A percentile compares a stretch with the other conserved stretches of the same genome.
Conservation (phyloP, 2,113 vertebrate species). For the Coregonus clupeaformis region DNA sequence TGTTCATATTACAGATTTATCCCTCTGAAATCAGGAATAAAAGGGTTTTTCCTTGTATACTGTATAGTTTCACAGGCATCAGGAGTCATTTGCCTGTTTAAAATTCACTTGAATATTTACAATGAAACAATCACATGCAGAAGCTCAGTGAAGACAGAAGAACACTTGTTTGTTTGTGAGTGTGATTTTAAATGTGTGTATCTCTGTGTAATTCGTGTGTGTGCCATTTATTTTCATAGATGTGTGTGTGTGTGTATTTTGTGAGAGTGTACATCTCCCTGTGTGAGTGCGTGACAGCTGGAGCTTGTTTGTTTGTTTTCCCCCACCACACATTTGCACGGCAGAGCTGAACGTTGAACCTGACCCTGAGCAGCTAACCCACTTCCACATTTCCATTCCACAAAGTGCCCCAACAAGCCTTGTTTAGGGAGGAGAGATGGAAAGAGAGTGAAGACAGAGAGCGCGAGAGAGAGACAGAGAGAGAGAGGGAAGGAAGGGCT, state of each 20-base stretch:
- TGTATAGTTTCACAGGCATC: neutral
- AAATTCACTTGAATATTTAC: conserved; percentile 60
- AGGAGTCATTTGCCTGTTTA: neutral
- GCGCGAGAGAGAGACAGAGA: conserved; percentile 11
- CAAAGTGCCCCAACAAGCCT: neutral
- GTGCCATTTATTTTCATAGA: neutral
- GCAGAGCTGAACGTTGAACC: conserved; percentile 49
- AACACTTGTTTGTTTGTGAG: conserved; percentile 56
- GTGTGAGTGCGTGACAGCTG: conserved; percentile 58
- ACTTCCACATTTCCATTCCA: conserved; percentile 29
- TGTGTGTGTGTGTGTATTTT: conserved; percentile 16
- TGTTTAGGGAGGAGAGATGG: conserved; percentile 8
- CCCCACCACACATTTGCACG: conserved; percentile 48
- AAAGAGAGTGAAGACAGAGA: conserved; percentile 11
- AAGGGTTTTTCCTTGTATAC: neutral
- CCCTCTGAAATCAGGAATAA: neutral
- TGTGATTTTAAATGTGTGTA: conserved; percentile 45
- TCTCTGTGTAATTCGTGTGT: neutral
- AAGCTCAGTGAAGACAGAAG: neutral
- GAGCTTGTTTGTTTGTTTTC: conserved; percentile 61
- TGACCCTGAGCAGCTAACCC: conserved; percentile 52
- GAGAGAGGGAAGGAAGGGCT: conserved; percentile 20
- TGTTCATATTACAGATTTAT: conserved; percentile 27
- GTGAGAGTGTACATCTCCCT: conserved; percentile 19
- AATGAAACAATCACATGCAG: conserved; percentile 40